Percentiles rank a stretch among this genome's conserved stretches.
Evolutionary conservation across 2,113 vertebrate species (phyloP).

Genomic region (Piaya cayana): DNA sequence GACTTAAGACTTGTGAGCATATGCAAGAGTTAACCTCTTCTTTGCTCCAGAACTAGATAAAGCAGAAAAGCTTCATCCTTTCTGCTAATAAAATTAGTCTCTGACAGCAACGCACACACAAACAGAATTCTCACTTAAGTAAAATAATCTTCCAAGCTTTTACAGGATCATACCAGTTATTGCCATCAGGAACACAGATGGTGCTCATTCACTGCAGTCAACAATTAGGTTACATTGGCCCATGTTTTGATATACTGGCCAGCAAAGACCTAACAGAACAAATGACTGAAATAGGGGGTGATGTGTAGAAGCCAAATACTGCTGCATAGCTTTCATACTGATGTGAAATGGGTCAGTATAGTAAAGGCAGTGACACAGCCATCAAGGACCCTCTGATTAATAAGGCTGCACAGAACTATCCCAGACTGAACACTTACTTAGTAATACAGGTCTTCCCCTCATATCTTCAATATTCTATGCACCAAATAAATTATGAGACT

Average conservation of each 20-base stretch:
- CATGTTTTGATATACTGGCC: background rate
- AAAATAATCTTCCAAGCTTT: background rate
- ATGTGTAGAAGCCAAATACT: background rate
- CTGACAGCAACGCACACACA: background rate
- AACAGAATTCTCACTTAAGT: background rate
- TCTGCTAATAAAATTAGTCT: background rate
- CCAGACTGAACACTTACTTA: background rate
- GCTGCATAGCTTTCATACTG: background rate
- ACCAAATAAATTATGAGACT: background rate
- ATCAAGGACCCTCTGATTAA: background rate
- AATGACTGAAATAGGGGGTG: background rate
- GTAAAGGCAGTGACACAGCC: background rate
- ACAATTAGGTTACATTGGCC: background rate
- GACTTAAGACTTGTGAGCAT: background rate
- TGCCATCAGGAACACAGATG: background rate
- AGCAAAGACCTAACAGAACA: background rate
- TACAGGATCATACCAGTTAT: background rate
- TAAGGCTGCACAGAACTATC: background rate
- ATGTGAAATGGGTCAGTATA: background rate
- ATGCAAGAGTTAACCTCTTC: background rate
- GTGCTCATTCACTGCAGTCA: background rate
- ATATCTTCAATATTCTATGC: rapidly evolving
- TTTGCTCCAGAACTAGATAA: background rate
- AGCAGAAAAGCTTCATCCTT: background rate
- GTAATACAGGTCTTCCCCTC: background rate